Base-by-base conservation (phyloP, 2,113 vertebrate species). In the Anarrhichthys ocellatus region DNA sequence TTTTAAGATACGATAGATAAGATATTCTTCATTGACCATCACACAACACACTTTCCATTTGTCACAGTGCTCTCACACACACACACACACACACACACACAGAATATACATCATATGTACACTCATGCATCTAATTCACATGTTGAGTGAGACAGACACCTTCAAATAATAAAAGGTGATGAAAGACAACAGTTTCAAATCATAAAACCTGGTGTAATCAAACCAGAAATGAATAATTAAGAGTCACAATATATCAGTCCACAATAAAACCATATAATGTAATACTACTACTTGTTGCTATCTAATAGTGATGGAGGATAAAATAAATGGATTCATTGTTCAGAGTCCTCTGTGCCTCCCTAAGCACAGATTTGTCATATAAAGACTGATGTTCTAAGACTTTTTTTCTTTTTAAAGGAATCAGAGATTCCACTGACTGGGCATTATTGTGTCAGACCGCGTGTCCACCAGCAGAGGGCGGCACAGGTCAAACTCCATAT, bases 381-480 rank as follows among this genome's bases (percentile, higher is more conserved):
- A 9, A 8, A 52, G 20, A 22, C 48, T 50, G 48, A 2, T 4
- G n/a, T n/a, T 24, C 52, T n/a, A 0, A 46, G 9, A 58, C 11
- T 32, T 44, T 56, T 1, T 4, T 18, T 48, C 15, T 2, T 42
- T 48, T 48, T 15, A 15, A 58, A 38, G 9, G 27, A 76, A 50
- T 5, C 40, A 14, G 1, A 20, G 17, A 24, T 6, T 32, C 29
- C 6, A 24, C 14, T 44, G 44, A 18, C 5, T 71, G 22, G 40
- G 22, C 18, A 24, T n/a, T 6, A 18, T 2, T 72, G 34, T 42
- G 88, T 56, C 73, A 11, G 77, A 78, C 42, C 24, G 1, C 0
- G 6, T 18, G 11, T 48, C 59, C 0, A 73, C 90, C 94, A 94
- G 88, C 83, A 92, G 94, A 87, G 92, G 91, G 92, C 2, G 90